Conservation (phyloP, 2,888 invertebrate species). For the Coelogynopora nodosa region DNA sequence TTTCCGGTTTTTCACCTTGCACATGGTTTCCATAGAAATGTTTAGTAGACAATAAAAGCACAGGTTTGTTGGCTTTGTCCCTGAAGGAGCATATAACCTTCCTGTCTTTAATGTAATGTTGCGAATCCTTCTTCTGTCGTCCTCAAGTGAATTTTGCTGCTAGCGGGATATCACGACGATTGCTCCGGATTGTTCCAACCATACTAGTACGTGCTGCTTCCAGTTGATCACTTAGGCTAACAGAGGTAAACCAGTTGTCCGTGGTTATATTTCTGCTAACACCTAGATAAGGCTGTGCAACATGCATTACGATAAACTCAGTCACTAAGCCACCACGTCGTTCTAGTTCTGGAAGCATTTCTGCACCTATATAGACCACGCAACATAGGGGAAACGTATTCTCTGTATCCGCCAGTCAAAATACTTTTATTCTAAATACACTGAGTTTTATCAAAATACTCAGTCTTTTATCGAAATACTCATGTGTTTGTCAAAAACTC, state of each 20-base stretch:
- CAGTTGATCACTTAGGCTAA: not conserved
- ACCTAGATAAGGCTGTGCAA: not conserved
- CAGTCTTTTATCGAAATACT: no score
- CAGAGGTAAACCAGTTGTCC: constrained; percentile 15
- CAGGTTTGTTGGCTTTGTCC: not conserved
- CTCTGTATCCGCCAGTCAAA: not conserved
- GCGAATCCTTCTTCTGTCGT: not conserved
- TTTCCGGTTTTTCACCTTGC: not conserved
- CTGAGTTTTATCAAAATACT: no score
- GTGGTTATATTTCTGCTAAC: not conserved
- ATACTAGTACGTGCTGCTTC: not conserved
- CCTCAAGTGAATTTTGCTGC: not conserved
- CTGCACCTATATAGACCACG: not conserved
- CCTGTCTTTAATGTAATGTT: not conserved
- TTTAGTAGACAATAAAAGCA: not conserved
- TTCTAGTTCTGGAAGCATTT: not conserved
- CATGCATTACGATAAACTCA: not conserved
- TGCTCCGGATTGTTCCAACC: constrained; percentile 20
- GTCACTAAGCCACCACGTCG: not conserved
- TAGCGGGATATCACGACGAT: not conserved
- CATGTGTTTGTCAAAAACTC: no score
- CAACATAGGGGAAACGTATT: constrained; percentile 13
- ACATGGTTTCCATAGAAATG: not conserved
- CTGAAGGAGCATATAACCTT: not conserved
- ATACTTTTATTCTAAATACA: not conserved